Conservation (phyloP, 1,140 invertebrate genomes). For the Scaptomyza pallida region DNA sequence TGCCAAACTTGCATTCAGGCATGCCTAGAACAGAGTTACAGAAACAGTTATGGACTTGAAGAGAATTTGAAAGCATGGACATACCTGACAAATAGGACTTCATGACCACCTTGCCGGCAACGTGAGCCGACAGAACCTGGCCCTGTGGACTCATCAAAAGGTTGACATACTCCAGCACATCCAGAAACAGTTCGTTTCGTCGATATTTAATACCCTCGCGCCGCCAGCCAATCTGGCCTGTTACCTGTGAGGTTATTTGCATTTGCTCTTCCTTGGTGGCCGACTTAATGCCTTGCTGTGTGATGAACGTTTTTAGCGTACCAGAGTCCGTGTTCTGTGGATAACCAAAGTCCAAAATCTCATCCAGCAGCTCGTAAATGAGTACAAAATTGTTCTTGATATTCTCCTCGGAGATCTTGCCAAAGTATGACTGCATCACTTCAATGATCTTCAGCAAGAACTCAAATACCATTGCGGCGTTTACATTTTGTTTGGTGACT, state of each 20-base stretch:
- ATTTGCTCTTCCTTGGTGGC: constrained; percentile 99
- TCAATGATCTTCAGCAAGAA: constrained; percentile 99
- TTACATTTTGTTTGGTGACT: constrained; percentile 99
- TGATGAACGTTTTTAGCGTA: constrained; percentile 99
- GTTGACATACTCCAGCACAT: constrained; percentile 99
- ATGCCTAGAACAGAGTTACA: constrained; percentile 87
- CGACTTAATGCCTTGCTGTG: constrained; percentile 99
- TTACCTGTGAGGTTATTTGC: constrained; percentile 99
- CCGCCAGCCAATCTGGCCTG: constrained; percentile 99
- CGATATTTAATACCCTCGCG: constrained; percentile 99
- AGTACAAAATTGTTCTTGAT: constrained; percentile 99
- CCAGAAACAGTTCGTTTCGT: constrained; percentile 98
- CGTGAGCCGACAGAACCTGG: constrained; percentile 99
- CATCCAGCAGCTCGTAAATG: constrained; percentile 99
- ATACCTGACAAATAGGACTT: constrained; percentile 97
- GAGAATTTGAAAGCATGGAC: not conserved
- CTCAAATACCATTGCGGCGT: constrained; percentile 99
- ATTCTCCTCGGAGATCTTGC: constrained; percentile 99
- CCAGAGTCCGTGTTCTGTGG: constrained; percentile 99
- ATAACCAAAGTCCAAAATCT: constrained; percentile 99
- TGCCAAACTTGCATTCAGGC: constrained; percentile 99
- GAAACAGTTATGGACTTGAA: not conserved
- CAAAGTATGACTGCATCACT: constrained; percentile 99
- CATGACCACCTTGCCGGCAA: constrained; percentile 99
- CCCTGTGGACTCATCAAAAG: constrained; percentile 99